Conservation (phyloP, 2,888 invertebrate species). For the Cephus runcator region DNA sequence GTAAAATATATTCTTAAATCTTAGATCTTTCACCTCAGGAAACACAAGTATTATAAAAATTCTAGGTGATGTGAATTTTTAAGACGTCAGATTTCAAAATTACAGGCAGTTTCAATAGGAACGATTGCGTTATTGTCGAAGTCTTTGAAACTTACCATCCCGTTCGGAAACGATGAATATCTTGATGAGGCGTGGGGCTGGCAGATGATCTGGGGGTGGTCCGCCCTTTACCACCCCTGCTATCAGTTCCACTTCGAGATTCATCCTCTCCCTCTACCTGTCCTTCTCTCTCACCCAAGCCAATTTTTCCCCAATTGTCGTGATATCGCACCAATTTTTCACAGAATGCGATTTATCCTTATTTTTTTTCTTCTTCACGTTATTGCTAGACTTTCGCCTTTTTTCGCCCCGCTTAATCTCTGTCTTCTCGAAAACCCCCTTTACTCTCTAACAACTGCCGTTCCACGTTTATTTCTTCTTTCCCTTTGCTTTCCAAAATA, state of each 20-base stretch:
- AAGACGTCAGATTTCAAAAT: neutral
- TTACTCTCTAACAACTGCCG: neutral
- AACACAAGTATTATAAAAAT: neutral
- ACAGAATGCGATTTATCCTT: neutral
- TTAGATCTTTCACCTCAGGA: neutral
- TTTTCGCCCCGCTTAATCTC: neutral
- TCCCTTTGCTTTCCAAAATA: neutral
- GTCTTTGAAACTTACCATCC: constrained; percentile 65
- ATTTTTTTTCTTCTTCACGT: neutral
- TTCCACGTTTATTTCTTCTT: neutral
- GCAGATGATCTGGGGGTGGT: constrained; percentile 61
- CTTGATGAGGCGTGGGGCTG: constrained; percentile 71
- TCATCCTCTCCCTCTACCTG: constrained; percentile 37
- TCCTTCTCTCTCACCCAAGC: neutral
- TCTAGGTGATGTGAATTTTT: neutral
- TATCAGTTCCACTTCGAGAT: constrained; percentile 60
- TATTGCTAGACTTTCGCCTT: neutral
- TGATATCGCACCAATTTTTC: neutral
- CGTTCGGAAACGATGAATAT: constrained; percentile 71
- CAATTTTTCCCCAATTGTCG: neutral
- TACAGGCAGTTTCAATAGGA: neutral
- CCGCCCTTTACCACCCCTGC: constrained; percentile 59
- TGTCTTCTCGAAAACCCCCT: too few relatives aligned
- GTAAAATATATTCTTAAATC: neutral
- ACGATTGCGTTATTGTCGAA: neutral